Base-by-base conservation (phyloP, 1,140 invertebrate species). In the Pogonus chalceus region DNA sequence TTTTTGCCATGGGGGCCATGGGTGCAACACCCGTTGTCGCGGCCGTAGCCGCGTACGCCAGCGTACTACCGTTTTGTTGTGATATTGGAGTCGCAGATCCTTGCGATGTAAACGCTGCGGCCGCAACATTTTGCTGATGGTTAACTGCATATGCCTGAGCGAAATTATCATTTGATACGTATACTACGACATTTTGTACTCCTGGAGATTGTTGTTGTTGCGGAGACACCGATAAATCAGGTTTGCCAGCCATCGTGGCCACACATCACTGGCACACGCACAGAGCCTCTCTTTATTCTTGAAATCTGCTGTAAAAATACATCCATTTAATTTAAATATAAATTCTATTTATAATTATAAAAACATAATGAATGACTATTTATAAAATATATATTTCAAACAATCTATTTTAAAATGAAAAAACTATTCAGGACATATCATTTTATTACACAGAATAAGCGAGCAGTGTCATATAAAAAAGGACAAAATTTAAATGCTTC, bases 161-260 rank as follows among this genome's bases (percentile, higher is more conserved):
- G 57, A 72, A 69, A 61, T 71, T 70, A 56, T 71, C 71, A 60
- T 69, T 69, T 3, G 71, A 73, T 43, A 73, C 70, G 57, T 72
- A 73, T 26, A 73, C 71, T 65, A 73, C 66, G 55, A 73, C 71
- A 70, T 73, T 73, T 56, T 71, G 70, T 31, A 73, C 64, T 58
- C 63, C 65, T 12, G 56, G 54, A 31, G 57, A 18, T 47, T 52
- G 39, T 22, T 49, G 35, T 48, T 46, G 47, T 43, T 51, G 49
- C 47, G 62, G 56, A 55, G 63, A 56, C 55, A 65, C 60, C 55
- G 67, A 64, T 58, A 71, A 61, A 60, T 73, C 71, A 71, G 71
- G 69, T 68, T 73, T 73, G 63, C 65, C 65, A 59, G 68, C 65
- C 70, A 69, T 70, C 55, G 58, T 67, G 67, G 58, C 63, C 59